Base-by-base conservation (phyloP, 2,888 invertebrate genomes). In the Cecidostiba fungosa region DNA sequence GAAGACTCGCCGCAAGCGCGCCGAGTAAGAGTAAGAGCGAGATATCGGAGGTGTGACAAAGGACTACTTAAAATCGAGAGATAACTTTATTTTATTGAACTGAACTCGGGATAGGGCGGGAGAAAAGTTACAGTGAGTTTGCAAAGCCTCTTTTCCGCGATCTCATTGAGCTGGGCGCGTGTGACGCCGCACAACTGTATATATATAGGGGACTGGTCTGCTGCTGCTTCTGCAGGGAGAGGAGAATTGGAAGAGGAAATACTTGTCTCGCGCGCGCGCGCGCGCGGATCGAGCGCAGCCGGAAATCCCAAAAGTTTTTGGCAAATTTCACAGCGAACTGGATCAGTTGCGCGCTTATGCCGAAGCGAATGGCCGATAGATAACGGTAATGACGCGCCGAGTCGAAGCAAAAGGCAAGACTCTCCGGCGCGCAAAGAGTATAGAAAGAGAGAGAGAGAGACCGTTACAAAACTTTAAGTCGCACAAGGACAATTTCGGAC, bases 311-410 rank as follows among this genome's bases (percentile, higher is more conserved):
- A 87, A 85, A 80, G 85, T 87, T 85, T 76, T 73, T 66, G 84
- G 66, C 84, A 80, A 82, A 87, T 86, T 88, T 88, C 86, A 26
- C 73, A 39, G n/a, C 59, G 8, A 59, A 59, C 54, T 59, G 54
- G n/a, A 59, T 59, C 54, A 59, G 54, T 70, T 16, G 12, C 54
- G 80, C 69, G 50, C 72, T 50, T 72, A 72, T 59, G 70, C 50
- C 50, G 54, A 19, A 39, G 78, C 69, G 50, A 79, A 32, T 79
- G 78, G 78, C 43, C 70, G 10, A 43, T 72, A 87, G 85, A 87
- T 87, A 87, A 86, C 86, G 80, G 83, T 87, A 88, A 87, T 86
- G 88, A 88, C 77, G 78, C 85, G n/a, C 84, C 84, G 69, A 74
- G 29, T 14, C 8, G n/a, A 10, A 0, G 36, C 29, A 19, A 69